Conservation (phyloP, 2,888 invertebrate species). For the Saturnia pavonia region DNA sequence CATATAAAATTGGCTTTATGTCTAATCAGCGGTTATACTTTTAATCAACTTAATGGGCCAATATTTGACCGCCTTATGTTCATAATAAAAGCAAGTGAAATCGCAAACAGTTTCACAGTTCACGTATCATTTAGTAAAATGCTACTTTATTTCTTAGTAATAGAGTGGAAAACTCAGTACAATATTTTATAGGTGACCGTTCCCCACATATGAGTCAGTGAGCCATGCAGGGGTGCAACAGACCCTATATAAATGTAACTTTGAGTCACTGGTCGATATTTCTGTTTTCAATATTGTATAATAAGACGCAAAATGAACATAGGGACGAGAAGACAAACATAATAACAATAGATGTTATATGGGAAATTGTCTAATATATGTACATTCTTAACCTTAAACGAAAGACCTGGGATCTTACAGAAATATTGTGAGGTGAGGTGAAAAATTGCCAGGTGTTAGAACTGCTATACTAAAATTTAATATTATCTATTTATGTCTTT, state of each 20-base stretch:
- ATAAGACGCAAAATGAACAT: slow-evolving; percentile 16
- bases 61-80: slow-evolving; percentile 56
- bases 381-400: neutral
- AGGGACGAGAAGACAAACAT: slow-evolving; percentile 7
- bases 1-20: slow-evolving; percentile 12
- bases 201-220: slow-evolving; percentile 54
- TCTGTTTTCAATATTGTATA: slow-evolving; percentile 21
- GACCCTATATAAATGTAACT: slow-evolving; percentile 53
- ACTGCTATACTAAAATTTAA: too few species aligned
- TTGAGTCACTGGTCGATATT: slow-evolving; percentile 62
- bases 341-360: neutral
- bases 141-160: neutral
- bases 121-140: slow-evolving; percentile 21
- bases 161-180: slow-evolving; percentile 36
- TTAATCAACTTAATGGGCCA: slow-evolving; percentile 64
- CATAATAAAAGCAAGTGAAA: slow-evolving; percentile 45
- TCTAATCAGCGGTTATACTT: slow-evolving; percentile 35
- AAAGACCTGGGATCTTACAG: neutral
- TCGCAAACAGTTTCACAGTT: slow-evolving; percentile 30
- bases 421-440: neutral
- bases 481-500: too few species aligned
- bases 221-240: slow-evolving; percentile 51
- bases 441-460: too few species aligned
- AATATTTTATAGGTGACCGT: slow-evolving; percentile 7
- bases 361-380: neutral